These are phyloP conservation scores for Macrobrachium nipponense DNA, from an alignment of 1,140 invertebrate species.

Conservation along the genomic window DNA sequence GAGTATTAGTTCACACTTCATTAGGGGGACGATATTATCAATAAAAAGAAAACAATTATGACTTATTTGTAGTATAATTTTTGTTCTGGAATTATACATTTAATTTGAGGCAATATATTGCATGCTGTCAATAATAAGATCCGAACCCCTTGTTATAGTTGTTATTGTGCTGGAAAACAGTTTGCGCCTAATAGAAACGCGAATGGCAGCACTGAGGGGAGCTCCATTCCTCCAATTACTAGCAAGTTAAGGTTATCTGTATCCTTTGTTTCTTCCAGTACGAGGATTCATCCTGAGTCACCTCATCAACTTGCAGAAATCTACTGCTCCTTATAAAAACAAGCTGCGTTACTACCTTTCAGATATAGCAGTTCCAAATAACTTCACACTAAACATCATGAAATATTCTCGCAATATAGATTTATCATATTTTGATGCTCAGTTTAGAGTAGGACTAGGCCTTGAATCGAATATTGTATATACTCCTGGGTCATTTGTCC, in stretches of 20 bases:
- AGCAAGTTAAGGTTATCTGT: background rate
- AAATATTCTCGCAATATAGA: slow-evolving; percentile 47
- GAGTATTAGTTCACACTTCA: too few relatives aligned
- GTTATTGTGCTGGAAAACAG: too few relatives aligned
- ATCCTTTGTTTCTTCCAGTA: slow-evolving; percentile 30
- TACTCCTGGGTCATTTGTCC: slow-evolving; percentile 39
- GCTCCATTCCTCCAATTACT: background rate
- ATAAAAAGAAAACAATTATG: too few relatives aligned
- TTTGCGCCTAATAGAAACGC: background rate
- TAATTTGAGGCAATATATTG: too few relatives aligned
- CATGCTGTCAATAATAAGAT: too few relatives aligned
- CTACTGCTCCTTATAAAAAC: slow-evolving; percentile 34
- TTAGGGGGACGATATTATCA: too few relatives aligned
- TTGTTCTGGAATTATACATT: too few relatives aligned
- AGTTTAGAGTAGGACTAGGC: slow-evolving; percentile 13
- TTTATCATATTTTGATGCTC: slow-evolving; percentile 27
- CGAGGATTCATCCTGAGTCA: slow-evolving; percentile 52
- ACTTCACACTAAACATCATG: slow-evolving; percentile 31
- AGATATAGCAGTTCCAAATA: slow-evolving; percentile 25
- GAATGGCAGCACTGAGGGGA: background rate
- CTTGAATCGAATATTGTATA: slow-evolving; percentile 43
- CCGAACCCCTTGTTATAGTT: too few relatives aligned
- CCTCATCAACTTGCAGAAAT: slow-evolving; percentile 26
- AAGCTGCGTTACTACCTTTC: slow-evolving; percentile 24
- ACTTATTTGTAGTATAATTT: too few relatives aligned